phyloP scores from a whole-genome alignment of 2,888 invertebrate genomes.

The Mythimna lalbum region DNA sequence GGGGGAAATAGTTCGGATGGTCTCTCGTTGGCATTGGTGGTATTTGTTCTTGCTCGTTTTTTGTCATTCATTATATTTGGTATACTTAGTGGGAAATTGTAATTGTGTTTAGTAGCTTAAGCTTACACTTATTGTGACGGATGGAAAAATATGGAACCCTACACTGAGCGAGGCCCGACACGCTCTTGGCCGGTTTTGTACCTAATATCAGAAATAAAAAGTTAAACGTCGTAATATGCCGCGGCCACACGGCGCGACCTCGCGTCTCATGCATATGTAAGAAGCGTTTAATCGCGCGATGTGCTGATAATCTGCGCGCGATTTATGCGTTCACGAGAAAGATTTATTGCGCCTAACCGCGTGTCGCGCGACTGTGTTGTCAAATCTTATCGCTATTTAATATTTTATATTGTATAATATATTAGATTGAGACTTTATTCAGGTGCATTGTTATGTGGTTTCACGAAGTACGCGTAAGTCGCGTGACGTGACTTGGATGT shows the following conservation, averaged over 20 bases:
- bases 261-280: constrained; percentile 15
- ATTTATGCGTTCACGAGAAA: constrained; percentile 13
- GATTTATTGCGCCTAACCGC: constrained; percentile 2
- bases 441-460: background rate
- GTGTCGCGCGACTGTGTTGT: background rate
- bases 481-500: background rate
- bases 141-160: too few species aligned
- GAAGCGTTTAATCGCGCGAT: constrained; percentile 12
- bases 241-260: background rate
- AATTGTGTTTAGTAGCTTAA: too few species aligned
- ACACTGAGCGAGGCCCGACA: too few species aligned
- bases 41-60: too few species aligned
- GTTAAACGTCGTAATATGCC: background rate
- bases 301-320: constrained; percentile 18
- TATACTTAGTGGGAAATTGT: too few species aligned
- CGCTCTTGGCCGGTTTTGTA: too few species aligned
- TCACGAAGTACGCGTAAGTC: background rate
- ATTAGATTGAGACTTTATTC: background rate
- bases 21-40: too few species aligned
- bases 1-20: too few species aligned
- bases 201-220: background rate
- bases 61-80: too few species aligned
- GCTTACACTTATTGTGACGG: too few species aligned
- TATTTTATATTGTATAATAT: background rate
- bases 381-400: background rate